Evolutionary conservation across 1,140 invertebrate species (phyloP), one percentile per base, ranked within the genome.

Genomic region (Sesamia nonagrioides): DNA sequence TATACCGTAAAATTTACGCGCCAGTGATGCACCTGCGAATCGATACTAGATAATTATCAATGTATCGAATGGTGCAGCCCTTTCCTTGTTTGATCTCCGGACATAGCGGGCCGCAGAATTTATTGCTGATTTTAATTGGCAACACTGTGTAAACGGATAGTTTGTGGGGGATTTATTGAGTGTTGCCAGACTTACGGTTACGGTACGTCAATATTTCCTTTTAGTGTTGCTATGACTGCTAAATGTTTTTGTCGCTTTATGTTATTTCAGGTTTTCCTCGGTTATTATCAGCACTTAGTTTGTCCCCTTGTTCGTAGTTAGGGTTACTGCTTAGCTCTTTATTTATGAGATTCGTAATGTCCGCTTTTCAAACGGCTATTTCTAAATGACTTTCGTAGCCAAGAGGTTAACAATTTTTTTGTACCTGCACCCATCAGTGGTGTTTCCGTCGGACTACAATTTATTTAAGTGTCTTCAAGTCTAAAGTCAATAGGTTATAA

Each of bases 11-110:
- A 76, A 76, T 76, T 76, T 76, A 66, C 58, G 60, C 74, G 21
- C 18, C 54, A 76, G 74, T 76, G 74, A 76, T 78, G 81, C 81
- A 84, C 81, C 83, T 84, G 83, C 63, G 45, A 80, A 63, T 74
- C 72, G 72, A 74, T 74, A 74, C 56, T 69, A 42, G 72, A 77
- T 75, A 81, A 84, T 86, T 84, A 86, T 86, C 84, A 81, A 83
- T 84, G 72, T 72, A 80, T 74, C 81, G 66, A 71, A 54, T 66
- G 82, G 84, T 77, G 72, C 84, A 82, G 66, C 84, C 84, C 84
- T 83, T 86, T 86, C 75, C 84, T 82, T 84, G 84, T 86, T 77
- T 77, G 40, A 80, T 74, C 78, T 74, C 68, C 63, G 17, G 60
- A 76, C 48, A 42, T 78, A 74, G 82, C 80, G 66, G 82, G 78